phyloP scores from a whole-genome alignment of 2,888 invertebrate genomes.

The Cremastobaeus sp. region DNA sequence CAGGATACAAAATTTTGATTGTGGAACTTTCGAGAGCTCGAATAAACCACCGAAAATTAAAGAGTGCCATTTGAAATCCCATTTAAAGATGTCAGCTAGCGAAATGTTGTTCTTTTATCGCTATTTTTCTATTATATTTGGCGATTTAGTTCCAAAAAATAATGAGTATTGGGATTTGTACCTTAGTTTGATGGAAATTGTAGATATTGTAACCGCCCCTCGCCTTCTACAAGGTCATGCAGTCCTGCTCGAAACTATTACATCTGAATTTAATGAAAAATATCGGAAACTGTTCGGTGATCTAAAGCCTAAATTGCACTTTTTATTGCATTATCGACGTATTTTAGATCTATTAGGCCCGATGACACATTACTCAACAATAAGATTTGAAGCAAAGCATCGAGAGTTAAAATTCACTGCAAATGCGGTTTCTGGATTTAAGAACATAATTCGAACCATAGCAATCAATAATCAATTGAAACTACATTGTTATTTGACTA shows the following conservation, averaged over 20 bases:
- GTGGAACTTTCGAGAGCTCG: not conserved
- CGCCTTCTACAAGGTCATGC: slow-evolving; percentile 14
- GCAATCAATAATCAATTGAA: slow-evolving; percentile 17
- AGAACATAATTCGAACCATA: slow-evolving; percentile 22
- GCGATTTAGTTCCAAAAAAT: slow-evolving; percentile 16
- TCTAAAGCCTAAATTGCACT: slow-evolving; percentile 40
- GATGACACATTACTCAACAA: slow-evolving; percentile 12
- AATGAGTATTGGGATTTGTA: slow-evolving; percentile 38
- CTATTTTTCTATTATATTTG: slow-evolving; percentile 46
- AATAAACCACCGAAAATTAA: slow-evolving; percentile 5
- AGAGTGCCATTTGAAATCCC: slow-evolving; percentile 4
- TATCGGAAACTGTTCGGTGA: slow-evolving; percentile 28
- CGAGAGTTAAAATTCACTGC: slow-evolving; percentile 14
- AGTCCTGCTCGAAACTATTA: slow-evolving; percentile 12
- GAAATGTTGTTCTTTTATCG: slow-evolving; percentile 36
- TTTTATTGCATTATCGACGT: slow-evolving; percentile 31
- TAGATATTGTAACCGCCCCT: slow-evolving; percentile 46
- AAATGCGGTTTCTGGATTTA: slow-evolving; percentile 9
- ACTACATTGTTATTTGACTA: slow-evolving; percentile 7
- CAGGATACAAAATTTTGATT: slow-evolving; percentile 25
- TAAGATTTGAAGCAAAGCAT: slow-evolving; percentile 49
- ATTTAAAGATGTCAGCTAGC: slow-evolving; percentile 19
- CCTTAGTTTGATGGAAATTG: slow-evolving; percentile 34
- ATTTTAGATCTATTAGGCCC: slow-evolving; percentile 32
- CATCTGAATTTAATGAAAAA: slow-evolving; percentile 27